Percentiles rank a stretch among this genome's conserved stretches.
Evolutionary conservation across 2,888 invertebrate species (phyloP).

Genomic region (Aphidius colemani): DNA sequence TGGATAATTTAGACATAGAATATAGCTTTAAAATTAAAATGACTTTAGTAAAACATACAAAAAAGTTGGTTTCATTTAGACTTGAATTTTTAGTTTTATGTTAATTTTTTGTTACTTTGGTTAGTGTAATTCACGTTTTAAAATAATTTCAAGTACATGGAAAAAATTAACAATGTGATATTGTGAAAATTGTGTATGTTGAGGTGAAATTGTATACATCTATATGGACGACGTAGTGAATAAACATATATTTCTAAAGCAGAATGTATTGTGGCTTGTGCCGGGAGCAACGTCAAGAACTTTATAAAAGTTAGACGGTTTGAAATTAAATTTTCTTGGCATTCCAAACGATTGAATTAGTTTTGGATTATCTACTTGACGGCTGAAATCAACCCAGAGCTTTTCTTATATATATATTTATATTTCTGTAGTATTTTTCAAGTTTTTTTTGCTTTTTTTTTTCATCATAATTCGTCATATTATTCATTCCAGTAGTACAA

Average conservation of each 20-base stretch:
- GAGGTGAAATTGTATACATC: no score
- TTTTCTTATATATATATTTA: neutral
- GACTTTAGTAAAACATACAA: no score
- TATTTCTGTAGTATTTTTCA: neutral
- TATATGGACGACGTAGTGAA: no score
- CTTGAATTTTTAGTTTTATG: no score
- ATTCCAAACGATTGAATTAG: conserved; percentile 38
- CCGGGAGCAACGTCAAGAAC: conserved; percentile 34
- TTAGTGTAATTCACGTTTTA: no score
- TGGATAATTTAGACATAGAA: no score
- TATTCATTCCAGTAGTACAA: neutral
- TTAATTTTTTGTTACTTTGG: no score
- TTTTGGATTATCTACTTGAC: conserved; percentile 36
- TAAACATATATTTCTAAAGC: conserved; percentile 4
- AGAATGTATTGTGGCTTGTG: conserved; percentile 8
- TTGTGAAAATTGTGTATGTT: no score
- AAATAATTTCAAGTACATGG: no score
- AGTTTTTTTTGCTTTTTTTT: neutral
- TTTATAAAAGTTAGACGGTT: conserved; percentile 40
- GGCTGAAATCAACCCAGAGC: neutral
- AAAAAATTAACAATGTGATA: no score
- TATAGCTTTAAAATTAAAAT: no score
- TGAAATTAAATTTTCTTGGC: conserved; percentile 35
- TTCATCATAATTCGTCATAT: conserved; percentile 9
- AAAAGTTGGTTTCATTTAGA: no score